Evolutionary conservation across 2,797 vertebrate genomes (phyloP), one percentile per base, ranked within the genome.

Genomic region (Microctenopoma stevenorrisi): DNA sequence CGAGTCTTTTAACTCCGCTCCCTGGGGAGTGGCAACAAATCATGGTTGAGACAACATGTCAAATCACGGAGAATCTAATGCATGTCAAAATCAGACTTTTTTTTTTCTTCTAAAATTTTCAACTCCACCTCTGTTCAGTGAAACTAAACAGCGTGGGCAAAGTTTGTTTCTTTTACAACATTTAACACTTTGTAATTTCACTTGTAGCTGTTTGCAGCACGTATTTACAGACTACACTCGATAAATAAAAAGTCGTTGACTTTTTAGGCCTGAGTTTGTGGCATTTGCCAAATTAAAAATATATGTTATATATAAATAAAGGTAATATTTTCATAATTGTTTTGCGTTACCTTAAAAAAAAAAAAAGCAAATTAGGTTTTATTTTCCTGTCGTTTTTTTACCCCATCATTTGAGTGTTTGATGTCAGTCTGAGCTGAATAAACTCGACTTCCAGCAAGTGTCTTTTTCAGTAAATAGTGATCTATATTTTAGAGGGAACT

Each of bases 21-120:
- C 72, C 85, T n/a, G 51, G 91, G 91, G 90, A 92, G 88, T 85
- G 88, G 89, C 89, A 91, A 91, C 92, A 92, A 92, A 92, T 91
- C 90, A 90, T 73, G 89, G 82, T 84, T 92, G 89, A 93, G 91
- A 91, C 92, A 90, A 91, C 90, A 89, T 80, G 91, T 92, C 92
- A 91, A 87, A 89, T 91, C 91, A 87, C 61, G 75, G 73, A 56
- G 63, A 81, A 85, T 87, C 86, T 30, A 49, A 64, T 76, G 80
- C 80, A 79, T 63, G 86, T 91, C 87, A 84, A 62, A 82, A 78
- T 77, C 79, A 66, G 75, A 79, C 72, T 70, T 35, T 35, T 44
- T 5, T 61, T 26, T 49, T 56, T 60, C 64, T 59, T 33, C 63
- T n/a, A 26, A 77, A 74, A 80, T 82, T 18, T 63, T 58, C 25